Conservation (phyloP, 2,888 invertebrate species). For the Leptopterna dolabrata region DNA sequence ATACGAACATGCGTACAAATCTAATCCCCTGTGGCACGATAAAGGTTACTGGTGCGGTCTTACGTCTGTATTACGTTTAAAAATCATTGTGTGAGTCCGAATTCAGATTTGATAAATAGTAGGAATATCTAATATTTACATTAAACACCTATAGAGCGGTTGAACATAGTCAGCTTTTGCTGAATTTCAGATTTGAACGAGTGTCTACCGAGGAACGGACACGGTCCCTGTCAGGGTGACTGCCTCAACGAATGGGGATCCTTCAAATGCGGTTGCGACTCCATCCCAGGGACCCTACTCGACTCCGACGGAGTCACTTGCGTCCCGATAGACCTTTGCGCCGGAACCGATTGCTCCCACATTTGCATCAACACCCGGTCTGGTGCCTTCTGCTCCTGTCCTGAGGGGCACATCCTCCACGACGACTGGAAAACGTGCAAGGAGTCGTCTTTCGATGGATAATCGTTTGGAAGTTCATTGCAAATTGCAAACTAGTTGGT, state of each 20-base stretch:
- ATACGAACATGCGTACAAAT: too few relatives aligned
- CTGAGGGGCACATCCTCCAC: slow-evolving; percentile 59
- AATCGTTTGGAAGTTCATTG: neutral
- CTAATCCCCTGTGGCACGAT: too few relatives aligned
- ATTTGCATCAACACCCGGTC: slow-evolving; percentile 73
- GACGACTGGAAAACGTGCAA: slow-evolving; percentile 64
- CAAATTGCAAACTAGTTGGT: too few relatives aligned
- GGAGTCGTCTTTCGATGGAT: slow-evolving; percentile 59
- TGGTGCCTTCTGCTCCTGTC: slow-evolving; percentile 63
- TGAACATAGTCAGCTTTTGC: too few relatives aligned
- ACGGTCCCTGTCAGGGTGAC: slow-evolving; percentile 74
- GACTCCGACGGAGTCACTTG: slow-evolving; percentile 65
- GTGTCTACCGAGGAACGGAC: slow-evolving; percentile 73
- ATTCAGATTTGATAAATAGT: too few relatives aligned
- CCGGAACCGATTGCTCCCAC: slow-evolving; percentile 71
- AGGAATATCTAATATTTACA: too few relatives aligned
- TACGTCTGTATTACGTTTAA: too few relatives aligned
- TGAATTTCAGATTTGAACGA: slow-evolving; percentile 71
- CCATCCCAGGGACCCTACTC: slow-evolving; percentile 69
- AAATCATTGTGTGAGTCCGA: too few relatives aligned
- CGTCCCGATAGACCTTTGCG: slow-evolving; percentile 72
- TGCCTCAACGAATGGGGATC: slow-evolving; percentile 73
- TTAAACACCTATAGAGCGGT: too few relatives aligned
- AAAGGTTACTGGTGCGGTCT: too few relatives aligned
- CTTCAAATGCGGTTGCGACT: slow-evolving; percentile 72